Evolutionary conservation across 2,113 vertebrate species (phyloP).

Genomic region (Scartelaos histophorus): DNA sequence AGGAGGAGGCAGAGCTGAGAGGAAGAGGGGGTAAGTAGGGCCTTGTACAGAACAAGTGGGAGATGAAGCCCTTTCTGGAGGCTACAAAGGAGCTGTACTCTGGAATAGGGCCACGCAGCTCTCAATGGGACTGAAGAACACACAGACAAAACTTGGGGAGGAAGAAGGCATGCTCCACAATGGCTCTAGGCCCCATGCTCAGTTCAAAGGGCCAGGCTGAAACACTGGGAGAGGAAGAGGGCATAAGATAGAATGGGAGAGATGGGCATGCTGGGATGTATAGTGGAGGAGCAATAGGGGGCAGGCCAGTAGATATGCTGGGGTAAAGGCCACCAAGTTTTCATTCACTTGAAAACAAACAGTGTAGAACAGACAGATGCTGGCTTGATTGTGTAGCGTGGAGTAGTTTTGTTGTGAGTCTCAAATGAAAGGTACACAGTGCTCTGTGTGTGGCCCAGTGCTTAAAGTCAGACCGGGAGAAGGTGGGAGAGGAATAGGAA

Average conservation of each 20-base stretch:
- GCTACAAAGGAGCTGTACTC: slow-evolving; percentile 67
- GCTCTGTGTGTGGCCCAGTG: slow-evolving; percentile 68
- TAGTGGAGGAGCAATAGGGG: slow-evolving; percentile 40
- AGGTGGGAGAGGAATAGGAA: slow-evolving; percentile 1
- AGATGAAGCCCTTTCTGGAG: slow-evolving; percentile 72
- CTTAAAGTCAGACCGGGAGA: slow-evolving; percentile 49
- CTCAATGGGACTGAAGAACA: slow-evolving; percentile 69
- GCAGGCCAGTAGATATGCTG: slow-evolving; percentile 34
- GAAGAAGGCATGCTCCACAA: slow-evolving; percentile 68
- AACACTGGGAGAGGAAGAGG: slow-evolving; percentile 53
- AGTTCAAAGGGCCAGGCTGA: slow-evolving; percentile 67
- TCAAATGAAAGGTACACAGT: slow-evolving; percentile 27
- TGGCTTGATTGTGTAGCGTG: slow-evolving; percentile 55
- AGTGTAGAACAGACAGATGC: slow-evolving; percentile 34
- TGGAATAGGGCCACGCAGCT: slow-evolving; percentile 52
- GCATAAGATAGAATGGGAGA: slow-evolving; percentile 58
- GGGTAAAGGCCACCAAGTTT: slow-evolving; percentile 62
- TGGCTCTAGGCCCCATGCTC: slow-evolving; percentile 61
- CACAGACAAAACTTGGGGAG: slow-evolving; percentile 69
- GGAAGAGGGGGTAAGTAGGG: slow-evolving; percentile 17
- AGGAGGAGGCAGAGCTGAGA: slow-evolving; percentile 15
- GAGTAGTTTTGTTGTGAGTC: slow-evolving; percentile 39
- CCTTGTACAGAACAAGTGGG: slow-evolving; percentile 51
- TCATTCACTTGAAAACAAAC: slow-evolving; percentile 69
- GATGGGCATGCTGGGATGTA: slow-evolving; percentile 63